Percentiles rank a stretch among this genome's conserved stretches.
Evolutionary conservation across 2,113 vertebrate species (phyloP).

Genomic region (Strix uralensis): DNA sequence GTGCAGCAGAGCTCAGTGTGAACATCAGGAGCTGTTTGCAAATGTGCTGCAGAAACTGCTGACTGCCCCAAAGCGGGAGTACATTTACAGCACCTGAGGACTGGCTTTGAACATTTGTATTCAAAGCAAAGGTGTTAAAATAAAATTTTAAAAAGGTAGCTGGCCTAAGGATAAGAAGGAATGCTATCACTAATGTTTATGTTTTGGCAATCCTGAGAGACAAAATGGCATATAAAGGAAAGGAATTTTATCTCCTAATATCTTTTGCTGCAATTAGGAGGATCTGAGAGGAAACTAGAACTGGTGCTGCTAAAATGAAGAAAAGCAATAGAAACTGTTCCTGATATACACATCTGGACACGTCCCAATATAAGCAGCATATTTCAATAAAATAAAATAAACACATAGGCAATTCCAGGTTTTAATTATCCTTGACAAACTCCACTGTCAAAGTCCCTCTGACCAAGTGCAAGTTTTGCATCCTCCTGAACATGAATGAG

Average conservation of each 20-base stretch:
- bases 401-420: not conserved
- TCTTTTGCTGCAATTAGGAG: not conserved
- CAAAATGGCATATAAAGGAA: not conserved
- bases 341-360: not conserved
- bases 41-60: not conserved
- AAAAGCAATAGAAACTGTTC: not conserved
- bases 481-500: not conserved
- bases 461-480: not conserved
- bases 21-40: not conserved
- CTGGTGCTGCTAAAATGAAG: not conserved
- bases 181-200: not conserved
- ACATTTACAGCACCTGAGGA: not conserved
- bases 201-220: not conserved
- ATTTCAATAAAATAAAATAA: slow-evolving; percentile 10
- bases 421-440: slow-evolving; percentile 4
- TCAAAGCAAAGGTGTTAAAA: not conserved
- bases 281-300: not conserved
- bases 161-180: not conserved
- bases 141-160: not conserved
- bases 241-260: not conserved
- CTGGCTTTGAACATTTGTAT: not conserved
- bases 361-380: not conserved
- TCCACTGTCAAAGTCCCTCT: not conserved
- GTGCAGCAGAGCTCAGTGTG: not conserved
- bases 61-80: not conserved